phyloP scores from a whole-genome alignment of 2,888 invertebrate genomes.

The Electrophaes corylata region DNA sequence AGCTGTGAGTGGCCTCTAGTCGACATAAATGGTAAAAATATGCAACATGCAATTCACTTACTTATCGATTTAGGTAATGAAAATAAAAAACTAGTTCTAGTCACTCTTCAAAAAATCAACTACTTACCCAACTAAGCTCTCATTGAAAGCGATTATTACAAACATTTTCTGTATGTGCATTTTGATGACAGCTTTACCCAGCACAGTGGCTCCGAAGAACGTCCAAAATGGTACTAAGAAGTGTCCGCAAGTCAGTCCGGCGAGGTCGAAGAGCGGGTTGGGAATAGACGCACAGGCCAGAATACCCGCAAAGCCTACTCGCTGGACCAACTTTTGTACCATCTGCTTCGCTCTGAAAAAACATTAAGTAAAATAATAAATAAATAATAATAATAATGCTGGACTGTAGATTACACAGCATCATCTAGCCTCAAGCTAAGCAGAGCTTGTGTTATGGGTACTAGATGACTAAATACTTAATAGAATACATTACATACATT shows the following conservation, averaged over 20 bases:
- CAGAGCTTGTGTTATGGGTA: too few relatives aligned
- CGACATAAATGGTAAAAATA: too few relatives aligned
- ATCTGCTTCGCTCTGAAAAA: constrained; percentile 89
- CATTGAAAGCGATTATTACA: constrained; percentile 98
- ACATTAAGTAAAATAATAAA: too few relatives aligned
- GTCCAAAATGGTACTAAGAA: constrained; percentile 99
- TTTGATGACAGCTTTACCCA: constrained; percentile 98
- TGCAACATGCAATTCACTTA: too few relatives aligned
- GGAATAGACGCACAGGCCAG: constrained; percentile 98
- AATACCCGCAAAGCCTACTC: constrained; percentile 98
- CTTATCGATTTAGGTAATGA: too few relatives aligned
- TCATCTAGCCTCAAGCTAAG: too few relatives aligned
- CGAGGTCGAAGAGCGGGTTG: constrained; percentile 99
- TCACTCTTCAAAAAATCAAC: not conserved
- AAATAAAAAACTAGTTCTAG: too few relatives aligned
- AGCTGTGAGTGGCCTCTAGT: too few relatives aligned
- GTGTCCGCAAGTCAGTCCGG: constrained; percentile 99
- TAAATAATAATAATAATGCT: too few relatives aligned
- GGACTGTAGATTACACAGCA: too few relatives aligned
- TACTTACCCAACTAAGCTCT: constrained; percentile 92
- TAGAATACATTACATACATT: too few relatives aligned
- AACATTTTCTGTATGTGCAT: constrained; percentile 99
- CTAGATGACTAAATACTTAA: too few relatives aligned
- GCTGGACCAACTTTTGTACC: constrained; percentile 95
- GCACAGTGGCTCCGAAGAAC: constrained; percentile 99